Evolutionary conservation across 2,888 invertebrate genomes (phyloP), one percentile per base, ranked within the genome.

Genomic region (Merodon equestris): DNA sequence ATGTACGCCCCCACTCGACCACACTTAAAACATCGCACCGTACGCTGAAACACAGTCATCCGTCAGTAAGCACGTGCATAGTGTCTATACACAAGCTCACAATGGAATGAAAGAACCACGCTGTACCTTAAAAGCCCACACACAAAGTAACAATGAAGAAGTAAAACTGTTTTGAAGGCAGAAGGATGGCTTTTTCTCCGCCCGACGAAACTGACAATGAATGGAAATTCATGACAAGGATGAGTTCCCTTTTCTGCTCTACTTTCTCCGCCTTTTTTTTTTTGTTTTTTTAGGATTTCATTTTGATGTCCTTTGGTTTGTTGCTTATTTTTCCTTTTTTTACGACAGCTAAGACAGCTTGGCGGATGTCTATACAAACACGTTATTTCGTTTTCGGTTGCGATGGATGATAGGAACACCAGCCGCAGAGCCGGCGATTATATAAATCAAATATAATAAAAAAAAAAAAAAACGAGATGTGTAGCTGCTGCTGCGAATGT

Each of bases 191-290:
- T 36, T n/a, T n/a, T n/a, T n/a, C n/a, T n/a, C 36, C 36, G 36
- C 13, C 15, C 17, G 42, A 3, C 1, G 14, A 17, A 14, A 38
- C n/a, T 47, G 47, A 68, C 60, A 70, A 70, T 70, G 70, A 70
- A 61, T 70, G 61, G 27, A 70, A 61, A 61, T 70, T 70, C 61
- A 70, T 61, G 60, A 70, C 70, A 44, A 40, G 40, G 38, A 61
- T 70, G 60, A 60, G 54, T 53, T 27, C 47, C 15, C n/a, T n/a
- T n/a, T n/a, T n/a, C n/a, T n/a, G n/a, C n/a, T n/a, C n/a, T n/a
- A n/a, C n/a, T n/a, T n/a, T n/a, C n/a, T n/a, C n/a, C n/a, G n/a
- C n/a, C n/a, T n/a, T n/a, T n/a, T n/a, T n/a, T n/a, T n/a, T n/a
- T n/a, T n/a, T n/a, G n/a, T 34, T 51, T n/a, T n/a, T n/a, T n/a